Base-by-base conservation (phyloP, 2,113 vertebrate species). In the Coryphaenoides rupestris region DNA sequence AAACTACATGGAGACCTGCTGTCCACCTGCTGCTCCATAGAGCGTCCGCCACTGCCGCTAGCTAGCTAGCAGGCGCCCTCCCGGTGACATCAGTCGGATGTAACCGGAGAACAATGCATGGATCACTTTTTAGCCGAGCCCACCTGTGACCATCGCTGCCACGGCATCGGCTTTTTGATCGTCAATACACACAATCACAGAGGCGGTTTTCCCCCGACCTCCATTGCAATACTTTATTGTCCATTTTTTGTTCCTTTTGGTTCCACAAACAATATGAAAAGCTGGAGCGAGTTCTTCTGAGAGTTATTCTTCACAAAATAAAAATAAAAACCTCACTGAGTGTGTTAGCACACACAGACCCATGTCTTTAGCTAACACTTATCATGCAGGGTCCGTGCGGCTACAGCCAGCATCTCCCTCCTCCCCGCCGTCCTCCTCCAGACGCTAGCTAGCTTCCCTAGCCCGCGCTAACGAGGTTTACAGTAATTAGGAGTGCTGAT, bases 401-500 rank as follows among this genome's bases (percentile, higher is more conserved):
- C 75, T 82, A 77, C 78, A 79, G 78, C 62, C n/a, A n/a, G n/a
- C n/a, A n/a, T n/a, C n/a, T n/a, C n/a, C n/a, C n/a, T n/a, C n/a
- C n/a, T n/a, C n/a, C n/a, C 78, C 63, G 65, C 62, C 7, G 2
- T 54, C 63, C 75, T 77, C 24, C 24, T 26, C 6, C 86, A 83
- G 83, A 86, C 77, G 83, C 71, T 81, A 62, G 83, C 71, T 81
- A 62, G 73, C 70, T 72, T 72, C 76, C 70, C 3, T 72, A 65
- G 81, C 72, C 57, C 15, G 65, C 77, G 3, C 3, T 83, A 86
- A 89, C 62, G 57, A 89, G 78, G 80, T 86, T 85, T 86, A 73
- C 77, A 80, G 80, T 89, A 83, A 89, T 89, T 89, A 87, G 81
- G 80, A 83, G 84, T 79, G 83, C 81, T 87, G 87, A 84, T 86